Evolutionary conservation across 2,797 vertebrate species (phyloP).

Genomic region (Corythornis leucogaster): DNA sequence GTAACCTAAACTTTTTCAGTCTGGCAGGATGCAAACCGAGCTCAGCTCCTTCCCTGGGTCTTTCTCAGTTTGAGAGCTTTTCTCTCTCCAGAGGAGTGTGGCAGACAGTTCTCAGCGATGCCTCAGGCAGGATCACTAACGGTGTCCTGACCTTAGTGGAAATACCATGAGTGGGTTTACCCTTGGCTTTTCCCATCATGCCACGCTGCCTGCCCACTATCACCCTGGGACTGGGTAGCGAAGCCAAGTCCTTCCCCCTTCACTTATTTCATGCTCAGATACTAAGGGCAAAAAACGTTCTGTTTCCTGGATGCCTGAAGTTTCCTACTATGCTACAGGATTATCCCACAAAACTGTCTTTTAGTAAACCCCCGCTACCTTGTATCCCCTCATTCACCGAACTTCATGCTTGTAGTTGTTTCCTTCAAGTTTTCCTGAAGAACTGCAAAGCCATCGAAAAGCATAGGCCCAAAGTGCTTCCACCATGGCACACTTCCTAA

Average conservation of each 20-base stretch:
- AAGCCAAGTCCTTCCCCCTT: not conserved
- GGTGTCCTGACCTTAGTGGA: not conserved
- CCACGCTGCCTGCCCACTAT: not conserved
- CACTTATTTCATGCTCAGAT: not conserved
- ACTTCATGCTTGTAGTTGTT: not conserved
- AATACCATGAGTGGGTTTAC: not conserved
- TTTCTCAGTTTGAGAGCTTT: not conserved
- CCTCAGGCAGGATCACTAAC: fast-evolving
- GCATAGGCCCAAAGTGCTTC: not conserved
- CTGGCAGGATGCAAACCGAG: fast-evolving
- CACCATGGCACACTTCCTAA: not conserved
- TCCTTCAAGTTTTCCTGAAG: not conserved
- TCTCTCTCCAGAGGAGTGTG: too few species aligned
- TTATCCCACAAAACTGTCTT: not conserved
- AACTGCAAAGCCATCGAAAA: not conserved
- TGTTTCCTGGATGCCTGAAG: not conserved
- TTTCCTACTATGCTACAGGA: not conserved
- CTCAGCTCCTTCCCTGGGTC: not conserved
- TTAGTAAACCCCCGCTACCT: not conserved
- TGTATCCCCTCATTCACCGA: not conserved
- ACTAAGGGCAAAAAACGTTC: not conserved
- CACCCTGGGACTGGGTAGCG: not conserved
- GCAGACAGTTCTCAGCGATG: not conserved
- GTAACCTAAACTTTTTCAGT: not conserved
- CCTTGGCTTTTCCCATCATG: not conserved